phyloP scores from a whole-genome alignment of 2,888 invertebrate species.

The Philereme vetulata region DNA sequence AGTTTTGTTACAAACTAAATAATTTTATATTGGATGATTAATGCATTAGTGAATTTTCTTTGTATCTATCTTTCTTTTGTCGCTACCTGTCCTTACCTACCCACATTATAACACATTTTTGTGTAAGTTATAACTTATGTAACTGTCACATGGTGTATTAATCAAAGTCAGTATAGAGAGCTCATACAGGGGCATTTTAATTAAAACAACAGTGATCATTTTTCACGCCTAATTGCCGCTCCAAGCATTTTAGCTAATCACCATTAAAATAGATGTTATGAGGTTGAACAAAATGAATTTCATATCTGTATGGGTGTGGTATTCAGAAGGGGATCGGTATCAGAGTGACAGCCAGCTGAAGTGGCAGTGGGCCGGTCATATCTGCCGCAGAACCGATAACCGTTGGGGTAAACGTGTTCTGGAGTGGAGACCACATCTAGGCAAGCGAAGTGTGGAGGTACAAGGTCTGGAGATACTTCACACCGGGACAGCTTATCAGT shows the following conservation, averaged over 20 bases:
- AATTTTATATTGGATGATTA: too few species aligned
- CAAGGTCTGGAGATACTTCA: too few species aligned
- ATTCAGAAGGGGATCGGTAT: background rate
- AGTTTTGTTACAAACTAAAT: too few species aligned
- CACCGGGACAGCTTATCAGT: too few species aligned
- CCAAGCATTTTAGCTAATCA: constrained; percentile 75
- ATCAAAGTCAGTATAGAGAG: constrained; percentile 70
- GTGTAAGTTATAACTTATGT: constrained; percentile 59
- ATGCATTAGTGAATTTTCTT: too few species aligned
- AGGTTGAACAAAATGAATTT: constrained; percentile 16
- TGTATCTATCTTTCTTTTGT: too few species aligned
- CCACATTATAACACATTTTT: constrained; percentile 27
- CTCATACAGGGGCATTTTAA: constrained; percentile 73
- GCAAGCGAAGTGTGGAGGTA: too few species aligned
- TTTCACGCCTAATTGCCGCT: constrained; percentile 81
- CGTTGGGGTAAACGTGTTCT: too few species aligned
- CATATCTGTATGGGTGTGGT: constrained; percentile 46
- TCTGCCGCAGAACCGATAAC: too few species aligned
- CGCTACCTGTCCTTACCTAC: background rate
- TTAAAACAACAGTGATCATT: constrained; percentile 78
- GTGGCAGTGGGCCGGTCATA: too few species aligned
- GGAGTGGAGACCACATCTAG: too few species aligned
- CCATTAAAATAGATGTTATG: constrained; percentile 54
- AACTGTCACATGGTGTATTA: constrained; percentile 74
- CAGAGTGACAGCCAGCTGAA: too few species aligned